Conservation (phyloP, 1,140 invertebrate species). For the Manduca sexta region DNA sequence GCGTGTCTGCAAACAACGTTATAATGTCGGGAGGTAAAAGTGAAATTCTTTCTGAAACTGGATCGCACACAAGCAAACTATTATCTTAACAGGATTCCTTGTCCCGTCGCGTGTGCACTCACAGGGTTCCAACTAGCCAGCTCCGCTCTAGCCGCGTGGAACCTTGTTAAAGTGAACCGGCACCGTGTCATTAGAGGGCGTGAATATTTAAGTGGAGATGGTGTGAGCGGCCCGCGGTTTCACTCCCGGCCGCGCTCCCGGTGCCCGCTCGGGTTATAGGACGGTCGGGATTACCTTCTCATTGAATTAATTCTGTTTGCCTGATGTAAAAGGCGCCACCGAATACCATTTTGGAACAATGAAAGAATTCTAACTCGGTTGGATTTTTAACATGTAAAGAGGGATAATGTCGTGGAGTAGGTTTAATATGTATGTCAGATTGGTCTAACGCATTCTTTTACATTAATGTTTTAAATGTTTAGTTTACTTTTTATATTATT, state of each 20-base stretch:
- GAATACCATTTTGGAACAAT: conserved; percentile 19
- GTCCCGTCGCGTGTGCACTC: no score
- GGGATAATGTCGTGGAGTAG: no score
- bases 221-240: conserved; percentile 32
- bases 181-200: conserved; percentile 58
- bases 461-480: no score
- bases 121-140: no score
- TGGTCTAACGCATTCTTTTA: no score
- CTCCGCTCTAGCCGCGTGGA: conserved; percentile 17
- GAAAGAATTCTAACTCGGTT: conserved; percentile 9
- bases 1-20: no score
- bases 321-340: conserved; percentile 27
- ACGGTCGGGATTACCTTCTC: conserved; percentile 43
- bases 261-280: conserved; percentile 29
- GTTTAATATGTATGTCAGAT: no score
- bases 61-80: no score
- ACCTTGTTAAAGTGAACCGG: conserved; percentile 41
- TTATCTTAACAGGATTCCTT: no score
- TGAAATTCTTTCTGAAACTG: no score
- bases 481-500: no score
- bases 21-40: no score
- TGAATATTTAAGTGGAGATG: conserved; percentile 59
- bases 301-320: conserved; percentile 48
- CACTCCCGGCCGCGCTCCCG: conserved; percentile 22
- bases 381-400: background rate